Evolutionary conservation across 2,113 vertebrate species (phyloP).

Genomic region (Rhadina sibilatrix): DNA sequence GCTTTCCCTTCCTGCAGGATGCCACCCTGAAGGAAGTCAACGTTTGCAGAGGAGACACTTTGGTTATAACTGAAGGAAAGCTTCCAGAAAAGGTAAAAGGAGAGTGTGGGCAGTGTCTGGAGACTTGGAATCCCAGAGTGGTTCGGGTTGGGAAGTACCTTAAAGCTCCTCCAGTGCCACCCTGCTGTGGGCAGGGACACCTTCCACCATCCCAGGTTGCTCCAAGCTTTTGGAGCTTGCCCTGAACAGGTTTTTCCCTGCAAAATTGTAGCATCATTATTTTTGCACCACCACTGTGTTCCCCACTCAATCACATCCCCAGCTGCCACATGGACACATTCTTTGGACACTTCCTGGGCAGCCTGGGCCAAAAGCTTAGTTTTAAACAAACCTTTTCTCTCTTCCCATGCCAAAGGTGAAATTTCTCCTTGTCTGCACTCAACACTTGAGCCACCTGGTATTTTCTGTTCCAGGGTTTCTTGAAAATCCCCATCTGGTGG

Average conservation of each 20-base stretch:
- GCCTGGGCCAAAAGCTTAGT: not conserved
- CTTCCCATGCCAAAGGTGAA: not conserved
- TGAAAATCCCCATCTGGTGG: slow-evolving; percentile 86
- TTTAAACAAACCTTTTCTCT: not conserved
- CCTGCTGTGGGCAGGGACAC: not conserved
- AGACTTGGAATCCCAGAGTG: not conserved
- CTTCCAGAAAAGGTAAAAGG: slow-evolving; percentile 83
- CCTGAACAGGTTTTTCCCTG: not conserved
- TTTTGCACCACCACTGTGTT: fast-evolving
- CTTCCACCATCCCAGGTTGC: not conserved
- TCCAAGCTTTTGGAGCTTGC: not conserved
- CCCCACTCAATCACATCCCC: no score
- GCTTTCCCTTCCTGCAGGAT: slow-evolving; percentile 72
- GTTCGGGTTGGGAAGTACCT: not conserved
- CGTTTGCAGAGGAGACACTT: slow-evolving; percentile 84
- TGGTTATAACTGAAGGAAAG: slow-evolving; percentile 85
- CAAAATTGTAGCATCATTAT: not conserved
- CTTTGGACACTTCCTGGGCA: not conserved
- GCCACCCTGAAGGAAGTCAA: slow-evolving; percentile 84
- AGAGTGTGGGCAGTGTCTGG: not conserved
- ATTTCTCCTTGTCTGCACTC: not conserved
- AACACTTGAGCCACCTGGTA: not conserved
- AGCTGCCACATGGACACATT: not conserved
- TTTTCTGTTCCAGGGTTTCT: slow-evolving; percentile 78
- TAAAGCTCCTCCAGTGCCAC: not conserved